Conservation (phyloP, 2,797 vertebrate species). For the Gephyroberyx darwinii region DNA sequence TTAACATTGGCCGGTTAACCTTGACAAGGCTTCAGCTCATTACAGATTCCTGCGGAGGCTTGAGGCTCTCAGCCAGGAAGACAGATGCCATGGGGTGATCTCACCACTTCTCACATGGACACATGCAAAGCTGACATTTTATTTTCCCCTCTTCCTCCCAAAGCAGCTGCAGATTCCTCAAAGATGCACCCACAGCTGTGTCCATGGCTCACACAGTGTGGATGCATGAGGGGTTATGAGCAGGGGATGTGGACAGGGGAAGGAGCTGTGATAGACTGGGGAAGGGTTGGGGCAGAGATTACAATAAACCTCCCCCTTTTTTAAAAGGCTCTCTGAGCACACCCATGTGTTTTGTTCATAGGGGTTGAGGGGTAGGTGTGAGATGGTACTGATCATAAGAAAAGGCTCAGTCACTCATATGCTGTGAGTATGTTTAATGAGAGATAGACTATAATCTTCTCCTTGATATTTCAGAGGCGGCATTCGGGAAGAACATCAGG, state of each 20-base stretch:
- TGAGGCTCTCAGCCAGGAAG: slow-evolving; percentile 17
- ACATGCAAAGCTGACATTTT: slow-evolving; percentile 15
- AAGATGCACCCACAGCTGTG: not conserved
- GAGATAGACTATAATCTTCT: not conserved
- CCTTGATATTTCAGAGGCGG: too few species aligned
- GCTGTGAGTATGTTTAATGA: not conserved
- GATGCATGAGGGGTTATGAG: slow-evolving; percentile 2
- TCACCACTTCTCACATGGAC: not conserved
- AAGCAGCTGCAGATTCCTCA: slow-evolving; percentile 39
- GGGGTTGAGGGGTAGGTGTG: not conserved
- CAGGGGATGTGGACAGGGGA: not conserved
- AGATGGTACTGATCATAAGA: slow-evolving; percentile 8
- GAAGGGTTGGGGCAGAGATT: not conserved
- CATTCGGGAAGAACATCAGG: not conserved
- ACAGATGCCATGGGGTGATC: slow-evolving; percentile 17
- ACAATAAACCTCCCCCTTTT: not conserved
- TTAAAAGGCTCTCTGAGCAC: not conserved
- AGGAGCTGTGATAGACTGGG: slow-evolving; percentile 1
- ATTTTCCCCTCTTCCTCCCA: not conserved
- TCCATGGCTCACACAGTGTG: slow-evolving; percentile 12
- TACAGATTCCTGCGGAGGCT: not conserved
- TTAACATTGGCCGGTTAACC: slow-evolving; percentile 12
- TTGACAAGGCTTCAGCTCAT: not conserved
- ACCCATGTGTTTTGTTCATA: slow-evolving; percentile 24
- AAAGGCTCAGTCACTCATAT: slow-evolving; percentile 15